Evolutionary conservation across 2,888 invertebrate genomes (phyloP), one percentile per base, ranked within the genome.

Genomic region (Drosophila picticornis): DNA sequence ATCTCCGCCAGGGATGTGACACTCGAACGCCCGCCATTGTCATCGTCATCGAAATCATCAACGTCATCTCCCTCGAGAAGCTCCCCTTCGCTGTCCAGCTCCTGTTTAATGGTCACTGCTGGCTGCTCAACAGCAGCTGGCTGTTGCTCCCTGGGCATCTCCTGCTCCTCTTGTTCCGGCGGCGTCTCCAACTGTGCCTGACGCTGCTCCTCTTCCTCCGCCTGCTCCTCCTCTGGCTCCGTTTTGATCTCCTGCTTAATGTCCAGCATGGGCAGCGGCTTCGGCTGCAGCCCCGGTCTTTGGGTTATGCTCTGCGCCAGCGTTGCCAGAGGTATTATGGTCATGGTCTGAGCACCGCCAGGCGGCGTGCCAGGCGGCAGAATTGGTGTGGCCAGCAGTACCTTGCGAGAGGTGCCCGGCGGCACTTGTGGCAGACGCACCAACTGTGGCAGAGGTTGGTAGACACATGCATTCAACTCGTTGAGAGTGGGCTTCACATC

Each of bases 311-410:
- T 90, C 51, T 90, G 90, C 7, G 90, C 69, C 34, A 88, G 55
- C 1, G 88, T 90, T 16, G 92, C 80, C 40, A 92, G 70, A 19
- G 92, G 92, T 83, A 92, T 92, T 43, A 92, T 92, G 27, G 92
- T 92, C 92, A 92, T 92, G 4, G 92, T 92, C 46, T 90, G 75
- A 0, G 87, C 75, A 16, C 88, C 83, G 22, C 73, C 77, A 10
- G 78, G 62, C 6, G 82, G 58, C 0, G 83, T 77, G 13, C 75
- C 80, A 0, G 84, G 75, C 9, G 80, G 75, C 6, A 90, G 75
- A 46, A 92, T 92, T 1, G 92, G 92, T 11, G 92, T 92, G 40
- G 92, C 92, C 7, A 92, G 86, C 0, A 92, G 78, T 16, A 92
- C 92, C 59, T 92, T 91, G 36, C 91, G 92, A 0, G 91, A 71